Base-by-base conservation (phyloP, 2,797 vertebrate genomes). In the Oreochromis mossambicus region DNA sequence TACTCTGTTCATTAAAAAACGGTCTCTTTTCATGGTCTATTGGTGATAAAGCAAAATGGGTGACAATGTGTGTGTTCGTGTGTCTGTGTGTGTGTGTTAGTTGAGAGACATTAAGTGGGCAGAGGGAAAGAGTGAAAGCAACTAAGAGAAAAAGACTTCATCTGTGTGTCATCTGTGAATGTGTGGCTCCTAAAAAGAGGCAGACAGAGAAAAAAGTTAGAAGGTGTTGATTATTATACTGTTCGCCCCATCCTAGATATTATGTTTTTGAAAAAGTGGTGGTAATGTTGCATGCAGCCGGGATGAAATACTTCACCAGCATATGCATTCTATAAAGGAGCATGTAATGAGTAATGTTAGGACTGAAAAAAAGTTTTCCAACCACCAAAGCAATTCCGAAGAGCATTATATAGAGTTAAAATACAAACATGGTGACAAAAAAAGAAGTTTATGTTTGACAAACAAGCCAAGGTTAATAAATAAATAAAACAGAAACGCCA, bases 1-100 rank as follows among this genome's bases (percentile, higher is more conserved):
- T 94, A 92, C 84, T 41, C 48, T 86, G 88, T 86, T 93, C 83
- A 93, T 89, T 90, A 70, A 21, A 86, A 86, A 89, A 84, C 68
- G 51, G 43, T 77, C 90, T 90, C 66, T 87, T 81, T 86, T 89
- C 89, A 88, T 55, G 80, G 79, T 81, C 91, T 83, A 21, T 79
- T 86, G 88, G 83, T 75, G 83, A 93, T 90, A 86, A 86, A 90
- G 83, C 86, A 89, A 83, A 80, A 82, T 32, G 73, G 81, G 51
- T 5, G 15, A 77, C 73, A 41, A 63, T 50, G 77, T 78, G 78
- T 66, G 17, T 81, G 79, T 63, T 7, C 50, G 38, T 56, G 78
- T 58, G 61, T 51, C 54, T 29, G 79, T 70, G 66, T 66, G 26
- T 88, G 76, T 78, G 24, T 70, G 78, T 77, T 61, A 46, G 76